Evolutionary conservation across 1,140 invertebrate genomes (phyloP), one percentile per base, ranked within the genome.

Genomic region (Camponotus vicinus): DNA sequence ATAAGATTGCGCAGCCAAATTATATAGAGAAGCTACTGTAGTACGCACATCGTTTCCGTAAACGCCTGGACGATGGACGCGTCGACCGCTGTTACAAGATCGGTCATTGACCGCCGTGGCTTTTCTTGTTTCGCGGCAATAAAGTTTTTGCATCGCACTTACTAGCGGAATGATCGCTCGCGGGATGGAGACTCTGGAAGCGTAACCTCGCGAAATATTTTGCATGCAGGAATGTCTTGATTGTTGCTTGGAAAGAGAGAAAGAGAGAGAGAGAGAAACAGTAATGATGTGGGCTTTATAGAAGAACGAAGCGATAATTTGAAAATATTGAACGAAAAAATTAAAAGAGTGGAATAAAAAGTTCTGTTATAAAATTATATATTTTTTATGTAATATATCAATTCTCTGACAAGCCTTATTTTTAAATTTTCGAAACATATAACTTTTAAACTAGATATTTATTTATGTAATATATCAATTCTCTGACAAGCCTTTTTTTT

Each of bases 91-190:
- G 52, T 82, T 83, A 63, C 79, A n/a, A 75, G 79, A 83, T 83
- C 79, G 79, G 79, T 83, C 79, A 40, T 83, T 75, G 79, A 83
- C 79, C 79, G 79, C 78, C 52, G 66, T 71, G 49, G 66, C 79
- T 75, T 83, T 83, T 83, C 79, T 83, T 75, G 79, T 83, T 83
- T 75, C 79, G 79, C 69, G 55, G 79, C 69, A 83, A 73, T 83
- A 83, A 83, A 83, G 79, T 83, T 83, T 83, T 83, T 83, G 79
- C 69, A 37, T 45, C 67, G 45, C 52, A 27, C 67, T 57, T 27
- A 40, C 67, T 32, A 61, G 40, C 69, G 79, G 55, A 40, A 73
- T 83, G 79, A 75, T 83, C 69, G 79, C 40, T 82, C 21, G 67
- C 52, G n/a, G 40, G 69, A 83, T 42, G 57, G 40, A 34, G 69